These are phyloP conservation scores for Hydropotes inermis DNA, from an alignment of 2,113 vertebrate species.

Conservation along the genomic window DNA sequence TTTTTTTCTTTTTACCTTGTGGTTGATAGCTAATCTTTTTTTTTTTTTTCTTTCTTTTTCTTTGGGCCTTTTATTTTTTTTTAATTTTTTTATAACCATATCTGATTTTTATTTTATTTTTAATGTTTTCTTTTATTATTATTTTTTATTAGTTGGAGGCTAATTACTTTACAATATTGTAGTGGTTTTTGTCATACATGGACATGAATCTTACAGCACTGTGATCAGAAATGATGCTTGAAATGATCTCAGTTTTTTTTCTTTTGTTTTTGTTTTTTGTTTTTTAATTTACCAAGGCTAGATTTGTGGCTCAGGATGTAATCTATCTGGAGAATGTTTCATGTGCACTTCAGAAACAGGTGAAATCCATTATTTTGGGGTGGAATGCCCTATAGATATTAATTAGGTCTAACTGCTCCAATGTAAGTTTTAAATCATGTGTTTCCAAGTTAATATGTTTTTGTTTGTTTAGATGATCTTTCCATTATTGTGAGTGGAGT, in stretches of 20 bases:
- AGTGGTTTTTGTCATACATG: no score
- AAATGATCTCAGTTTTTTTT: no score
- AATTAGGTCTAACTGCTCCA: neutral
- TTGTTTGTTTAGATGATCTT: neutral
- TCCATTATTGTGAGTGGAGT: no score
- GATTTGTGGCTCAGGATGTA: neutral
- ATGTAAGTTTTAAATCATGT: neutral
- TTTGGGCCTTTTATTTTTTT: no score
- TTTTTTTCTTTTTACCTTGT: neutral
- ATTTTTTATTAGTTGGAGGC: no score
- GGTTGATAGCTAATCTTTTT: neutral
- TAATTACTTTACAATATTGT: no score
- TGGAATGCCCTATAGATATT: neutral
- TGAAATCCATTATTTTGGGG: no score
- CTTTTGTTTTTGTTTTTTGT: no score
- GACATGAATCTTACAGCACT: neutral
- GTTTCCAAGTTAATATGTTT: neutral
- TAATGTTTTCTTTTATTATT: no score
- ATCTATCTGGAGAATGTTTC: neutral
- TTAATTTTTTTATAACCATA: no score
- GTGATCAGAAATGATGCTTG: neutral
- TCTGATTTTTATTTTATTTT: no score
- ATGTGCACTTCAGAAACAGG: neutral
- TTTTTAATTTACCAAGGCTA: neutral
- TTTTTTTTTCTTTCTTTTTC: no score